Conservation (phyloP, 2,888 invertebrate genomes). For the Plebejus melissa region DNA sequence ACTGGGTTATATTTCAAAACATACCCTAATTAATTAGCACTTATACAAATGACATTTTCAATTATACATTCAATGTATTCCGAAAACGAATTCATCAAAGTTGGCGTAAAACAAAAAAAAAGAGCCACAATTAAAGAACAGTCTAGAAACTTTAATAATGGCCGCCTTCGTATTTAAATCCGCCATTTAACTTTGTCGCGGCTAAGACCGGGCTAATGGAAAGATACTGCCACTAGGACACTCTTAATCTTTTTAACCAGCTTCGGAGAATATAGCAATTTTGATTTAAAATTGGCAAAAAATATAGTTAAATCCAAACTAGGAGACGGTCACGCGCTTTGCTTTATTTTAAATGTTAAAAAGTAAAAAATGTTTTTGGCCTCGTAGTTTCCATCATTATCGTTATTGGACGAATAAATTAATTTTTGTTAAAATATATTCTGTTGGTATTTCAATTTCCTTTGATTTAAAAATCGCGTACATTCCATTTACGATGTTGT, state of each 20-base stretch:
- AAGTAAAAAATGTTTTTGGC: no score
- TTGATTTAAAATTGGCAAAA: not conserved
- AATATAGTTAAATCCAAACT: not conserved
- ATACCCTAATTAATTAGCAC: not conserved
- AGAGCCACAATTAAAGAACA: constrained; percentile 28
- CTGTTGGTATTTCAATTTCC: no score
- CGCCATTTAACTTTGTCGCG: constrained; percentile 38
- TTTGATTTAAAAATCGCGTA: no score
- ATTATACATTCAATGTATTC: not conserved
- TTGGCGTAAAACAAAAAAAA: constrained; percentile 12
- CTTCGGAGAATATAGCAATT: constrained; percentile 11
- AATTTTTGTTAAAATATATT: no score
- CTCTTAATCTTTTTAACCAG: constrained; percentile 30
- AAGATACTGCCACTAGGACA: constrained; percentile 36
- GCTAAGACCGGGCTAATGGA: constrained; percentile 38
- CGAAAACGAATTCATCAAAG: not conserved
- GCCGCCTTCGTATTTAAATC: constrained; percentile 36
- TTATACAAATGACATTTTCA: not conserved
- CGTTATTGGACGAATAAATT: no score
- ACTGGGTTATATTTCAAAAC: not conserved
- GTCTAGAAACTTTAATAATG: constrained; percentile 30
- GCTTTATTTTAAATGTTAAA: no score
- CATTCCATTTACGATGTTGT: no score
- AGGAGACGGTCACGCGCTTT: no score
- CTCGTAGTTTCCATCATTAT: no score